These are phyloP conservation scores for Tapirus terrestris DNA, from an alignment of 2,113 vertebrate genomes.

Conservation along the genomic window DNA sequence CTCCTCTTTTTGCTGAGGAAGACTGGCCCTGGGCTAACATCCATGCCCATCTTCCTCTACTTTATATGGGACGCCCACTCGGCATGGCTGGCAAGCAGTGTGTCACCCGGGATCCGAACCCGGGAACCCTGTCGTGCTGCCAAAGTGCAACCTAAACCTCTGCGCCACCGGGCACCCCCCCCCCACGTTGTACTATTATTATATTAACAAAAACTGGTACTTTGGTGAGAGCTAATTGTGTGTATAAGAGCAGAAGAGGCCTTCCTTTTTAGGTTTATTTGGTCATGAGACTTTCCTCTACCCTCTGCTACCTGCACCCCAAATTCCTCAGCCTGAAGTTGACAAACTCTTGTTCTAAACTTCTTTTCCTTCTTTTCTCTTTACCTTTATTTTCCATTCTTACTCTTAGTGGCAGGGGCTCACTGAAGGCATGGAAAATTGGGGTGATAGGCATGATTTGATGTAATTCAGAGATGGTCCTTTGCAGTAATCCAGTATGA, in stretches of 20 bases:
- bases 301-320: background rate
- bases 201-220: background rate
- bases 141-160: too few species aligned
- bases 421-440: background rate
- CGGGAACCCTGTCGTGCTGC: too few species aligned
- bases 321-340: background rate
- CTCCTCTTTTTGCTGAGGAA: too few species aligned
- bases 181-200: background rate
- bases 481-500: background rate
- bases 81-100: too few species aligned
- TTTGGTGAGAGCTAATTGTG: background rate
- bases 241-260: background rate
- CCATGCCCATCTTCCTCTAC: too few species aligned
- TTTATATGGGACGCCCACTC: too few species aligned
- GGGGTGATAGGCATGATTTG: background rate
- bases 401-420: background rate
- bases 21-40: too few species aligned
- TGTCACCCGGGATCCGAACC: too few species aligned
- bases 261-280: background rate
- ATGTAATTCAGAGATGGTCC: background rate
- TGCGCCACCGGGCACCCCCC: too few species aligned
- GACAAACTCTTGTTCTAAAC: background rate
- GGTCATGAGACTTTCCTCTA: background rate
- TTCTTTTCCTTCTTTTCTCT: background rate
- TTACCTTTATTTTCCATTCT: background rate